Conservation (phyloP, 2,113 vertebrate species). For the Miniopterus natalensis region DNA sequence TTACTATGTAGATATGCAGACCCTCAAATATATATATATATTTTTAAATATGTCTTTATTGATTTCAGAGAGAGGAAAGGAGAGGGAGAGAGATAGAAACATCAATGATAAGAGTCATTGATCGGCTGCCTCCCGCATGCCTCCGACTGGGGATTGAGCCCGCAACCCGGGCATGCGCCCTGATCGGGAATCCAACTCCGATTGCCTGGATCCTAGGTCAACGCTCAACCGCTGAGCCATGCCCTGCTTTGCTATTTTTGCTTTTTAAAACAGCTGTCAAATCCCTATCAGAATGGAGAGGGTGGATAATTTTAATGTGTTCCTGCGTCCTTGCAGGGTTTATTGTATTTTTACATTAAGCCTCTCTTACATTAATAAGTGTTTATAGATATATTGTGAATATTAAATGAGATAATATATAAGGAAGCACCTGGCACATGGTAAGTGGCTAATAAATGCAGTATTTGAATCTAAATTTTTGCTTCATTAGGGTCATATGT, state of each 20-base stretch:
- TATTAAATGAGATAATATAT: constrained; percentile 43
- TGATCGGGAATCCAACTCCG: no score
- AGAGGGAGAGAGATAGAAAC: no score
- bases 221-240: no score
- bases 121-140: no score
- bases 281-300: constrained; percentile 18
- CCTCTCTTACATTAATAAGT: constrained; percentile 25
- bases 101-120: no score
- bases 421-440: neutral
- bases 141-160: no score
- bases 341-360: constrained; percentile 52
- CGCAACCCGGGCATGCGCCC: no score
- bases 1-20: neutral
- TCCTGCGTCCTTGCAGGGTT: constrained; percentile 36
- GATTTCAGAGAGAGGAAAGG: no score
- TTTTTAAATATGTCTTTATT: no score
- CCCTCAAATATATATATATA: neutral
- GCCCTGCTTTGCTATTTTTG: neutral
- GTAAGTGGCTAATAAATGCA: constrained; percentile 4
- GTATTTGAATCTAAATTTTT: constrained; percentile 39
- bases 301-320: constrained; percentile 28
- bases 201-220: no score
- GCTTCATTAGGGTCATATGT: constrained; percentile 31
- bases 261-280: constrained; percentile 54
- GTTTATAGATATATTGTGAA: neutral